Percentiles rank a stretch among this genome's conserved stretches.
These are phyloP conservation scores for Melitaea cinxia DNA, from an alignment of 1,140 invertebrate genomes.

Conservation along the genomic window DNA sequence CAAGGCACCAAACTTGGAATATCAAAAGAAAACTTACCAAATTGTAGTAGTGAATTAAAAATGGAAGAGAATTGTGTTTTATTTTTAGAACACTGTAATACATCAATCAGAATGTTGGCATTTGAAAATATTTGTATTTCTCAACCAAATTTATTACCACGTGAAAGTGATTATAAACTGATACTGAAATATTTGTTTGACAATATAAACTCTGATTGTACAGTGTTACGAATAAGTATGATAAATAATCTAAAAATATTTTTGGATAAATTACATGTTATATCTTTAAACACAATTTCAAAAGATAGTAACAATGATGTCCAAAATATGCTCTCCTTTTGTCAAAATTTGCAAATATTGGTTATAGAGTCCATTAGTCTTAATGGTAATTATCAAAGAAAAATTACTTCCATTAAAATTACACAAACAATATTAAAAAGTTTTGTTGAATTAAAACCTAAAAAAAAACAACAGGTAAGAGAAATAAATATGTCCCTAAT, in stretches of 20 bases:
- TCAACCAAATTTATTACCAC: slow-evolving; percentile 55
- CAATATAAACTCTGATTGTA: slow-evolving; percentile 75
- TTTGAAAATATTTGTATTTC: slow-evolving; percentile 70
- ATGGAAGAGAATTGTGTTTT: slow-evolving; percentile 33
- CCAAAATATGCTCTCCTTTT: slow-evolving; percentile 49
- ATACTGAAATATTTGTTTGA: slow-evolving; percentile 60
- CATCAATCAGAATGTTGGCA: slow-evolving; percentile 59
- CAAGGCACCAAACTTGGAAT: slow-evolving; percentile 67
- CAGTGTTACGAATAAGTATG: slow-evolving; percentile 69
- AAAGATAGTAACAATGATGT: slow-evolving; percentile 36
- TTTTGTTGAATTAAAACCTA: slow-evolving; percentile 46
- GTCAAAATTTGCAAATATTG: slow-evolving; percentile 53
- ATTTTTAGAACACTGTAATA: slow-evolving; percentile 51
- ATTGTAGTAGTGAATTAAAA: slow-evolving; percentile 17
- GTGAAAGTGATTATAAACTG: slow-evolving; percentile 50
- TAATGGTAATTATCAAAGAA: slow-evolving; percentile 77
- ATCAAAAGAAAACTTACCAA: slow-evolving; percentile 46
- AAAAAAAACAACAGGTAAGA: slow-evolving; percentile 48
- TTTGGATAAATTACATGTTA: slow-evolving; percentile 50
- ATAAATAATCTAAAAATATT: slow-evolving; percentile 61
- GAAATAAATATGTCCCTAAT: slow-evolving; percentile 38
- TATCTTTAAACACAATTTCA: slow-evolving; percentile 40
- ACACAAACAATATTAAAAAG: slow-evolving; percentile 49
- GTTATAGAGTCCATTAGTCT: slow-evolving; percentile 54
- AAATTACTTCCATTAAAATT: slow-evolving; percentile 65